These are phyloP conservation scores for Folsomia candida DNA, from an alignment of 2,888 invertebrate species.

Conservation along the genomic window DNA sequence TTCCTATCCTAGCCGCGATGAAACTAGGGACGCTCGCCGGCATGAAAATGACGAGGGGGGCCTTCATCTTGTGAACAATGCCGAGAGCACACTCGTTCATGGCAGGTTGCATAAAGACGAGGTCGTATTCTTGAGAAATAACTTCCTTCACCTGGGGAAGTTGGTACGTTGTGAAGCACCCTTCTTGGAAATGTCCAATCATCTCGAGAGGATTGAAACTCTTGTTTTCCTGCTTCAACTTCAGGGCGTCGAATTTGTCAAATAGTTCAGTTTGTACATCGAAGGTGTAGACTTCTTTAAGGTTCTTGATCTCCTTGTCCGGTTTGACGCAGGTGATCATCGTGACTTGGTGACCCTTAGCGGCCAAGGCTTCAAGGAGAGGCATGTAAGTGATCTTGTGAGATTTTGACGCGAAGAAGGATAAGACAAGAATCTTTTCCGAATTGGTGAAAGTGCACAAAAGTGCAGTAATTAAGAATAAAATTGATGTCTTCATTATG, in stretches of 20 bases:
- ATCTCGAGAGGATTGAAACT: background rate
- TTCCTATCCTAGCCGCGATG: background rate
- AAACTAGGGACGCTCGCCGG: background rate
- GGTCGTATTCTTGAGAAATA: background rate
- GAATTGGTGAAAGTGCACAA: too few species aligned
- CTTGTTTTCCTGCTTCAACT: conserved; percentile 22
- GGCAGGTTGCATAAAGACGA: background rate
- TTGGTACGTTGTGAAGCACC: background rate
- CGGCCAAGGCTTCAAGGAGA: conserved; percentile 58
- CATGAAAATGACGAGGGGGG: background rate
- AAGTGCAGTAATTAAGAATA: too few species aligned
- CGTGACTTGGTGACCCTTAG: conserved; percentile 60
- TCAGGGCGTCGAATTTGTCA: conserved; percentile 20
- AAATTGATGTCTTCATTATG: too few species aligned
- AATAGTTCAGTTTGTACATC: conserved; percentile 15
- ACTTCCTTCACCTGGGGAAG: background rate
- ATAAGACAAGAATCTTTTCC: conserved; percentile 56
- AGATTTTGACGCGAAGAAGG: conserved; percentile 59
- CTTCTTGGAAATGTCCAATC: background rate
- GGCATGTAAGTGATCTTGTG: conserved; percentile 58
- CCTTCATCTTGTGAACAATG: background rate
- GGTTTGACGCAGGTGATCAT: conserved; percentile 57
- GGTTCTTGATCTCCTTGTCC: conserved; percentile 54
- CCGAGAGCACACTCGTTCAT: background rate
- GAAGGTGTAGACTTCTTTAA: conserved; percentile 42